Conservation (phyloP, 2,888 invertebrate species). For the Urechis unicinctus region DNA sequence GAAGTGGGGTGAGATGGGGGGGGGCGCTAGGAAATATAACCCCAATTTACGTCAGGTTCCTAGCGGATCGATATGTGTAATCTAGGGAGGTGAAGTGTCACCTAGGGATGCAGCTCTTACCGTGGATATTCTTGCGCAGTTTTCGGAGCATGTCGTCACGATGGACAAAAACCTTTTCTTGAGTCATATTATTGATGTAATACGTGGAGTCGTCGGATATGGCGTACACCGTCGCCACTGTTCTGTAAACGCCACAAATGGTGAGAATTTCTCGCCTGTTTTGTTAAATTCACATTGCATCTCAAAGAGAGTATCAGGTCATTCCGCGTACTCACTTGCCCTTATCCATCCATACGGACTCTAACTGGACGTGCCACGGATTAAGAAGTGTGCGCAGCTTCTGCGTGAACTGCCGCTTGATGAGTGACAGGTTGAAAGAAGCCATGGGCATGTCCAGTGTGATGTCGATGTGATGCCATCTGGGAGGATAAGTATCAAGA, state of each 20-base stretch:
- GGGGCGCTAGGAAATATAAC: too few relatives aligned
- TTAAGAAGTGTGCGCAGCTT: constrained; percentile 1
- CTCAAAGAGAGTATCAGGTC: too few relatives aligned
- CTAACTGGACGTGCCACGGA: constrained; percentile 8
- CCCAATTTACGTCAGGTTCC: too few relatives aligned
- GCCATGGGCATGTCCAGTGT: neutral
- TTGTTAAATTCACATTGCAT: too few relatives aligned
- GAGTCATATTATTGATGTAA: neutral
- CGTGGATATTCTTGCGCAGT: constrained; percentile 2
- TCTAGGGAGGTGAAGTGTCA: too few relatives aligned
- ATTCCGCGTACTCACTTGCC: too few relatives aligned
- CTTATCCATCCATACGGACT: too few relatives aligned
- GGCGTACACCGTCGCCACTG: constrained; percentile 5
- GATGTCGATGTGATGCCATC: constrained; percentile 3
- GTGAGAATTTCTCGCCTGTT: neutral
- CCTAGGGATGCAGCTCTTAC: too few relatives aligned
- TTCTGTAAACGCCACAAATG: neutral
- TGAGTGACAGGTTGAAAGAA: neutral
- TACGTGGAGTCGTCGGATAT: constrained; percentile 2
- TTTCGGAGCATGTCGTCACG: constrained; percentile 1
- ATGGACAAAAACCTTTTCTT: constrained; percentile 1
- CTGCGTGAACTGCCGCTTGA: neutral
- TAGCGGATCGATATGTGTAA: too few relatives aligned
- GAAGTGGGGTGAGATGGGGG: too few relatives aligned
- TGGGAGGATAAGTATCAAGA: constrained; percentile 1